These are phyloP conservation scores for Andrena chrysosceles DNA, from an alignment of 2,888 invertebrate genomes.

Conservation along the genomic window DNA sequence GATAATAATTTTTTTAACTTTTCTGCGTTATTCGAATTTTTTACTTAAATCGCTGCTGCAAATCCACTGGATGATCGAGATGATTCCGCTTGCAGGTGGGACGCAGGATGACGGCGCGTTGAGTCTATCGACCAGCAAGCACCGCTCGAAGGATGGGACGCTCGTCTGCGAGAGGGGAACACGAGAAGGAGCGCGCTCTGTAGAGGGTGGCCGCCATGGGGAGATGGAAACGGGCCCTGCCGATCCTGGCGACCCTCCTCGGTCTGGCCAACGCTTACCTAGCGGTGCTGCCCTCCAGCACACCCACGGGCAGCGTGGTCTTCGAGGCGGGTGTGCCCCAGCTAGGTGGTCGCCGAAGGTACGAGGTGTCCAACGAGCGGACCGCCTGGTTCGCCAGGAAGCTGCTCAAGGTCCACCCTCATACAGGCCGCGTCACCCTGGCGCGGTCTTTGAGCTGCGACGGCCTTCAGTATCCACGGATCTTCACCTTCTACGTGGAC, in stretches of 20 bases:
- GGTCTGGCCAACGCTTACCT: slow-evolving; percentile 78
- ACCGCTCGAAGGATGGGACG: slow-evolving; percentile 50
- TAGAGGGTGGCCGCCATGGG: slow-evolving; percentile 75
- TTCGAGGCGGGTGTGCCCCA: slow-evolving; percentile 93
- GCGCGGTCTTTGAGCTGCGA: slow-evolving; percentile 91
- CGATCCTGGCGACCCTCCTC: slow-evolving; percentile 69
- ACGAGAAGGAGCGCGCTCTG: slow-evolving; percentile 60
- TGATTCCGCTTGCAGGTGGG: slow-evolving; percentile 46
- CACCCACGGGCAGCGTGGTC: slow-evolving; percentile 88
- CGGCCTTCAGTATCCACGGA: slow-evolving; percentile 92
- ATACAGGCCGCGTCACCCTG: slow-evolving; percentile 91
- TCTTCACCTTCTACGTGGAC: slow-evolving; percentile 95
- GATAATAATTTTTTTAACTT: too few relatives aligned
- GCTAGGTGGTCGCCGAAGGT: slow-evolving; percentile 91
- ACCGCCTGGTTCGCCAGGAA: slow-evolving; percentile 94
- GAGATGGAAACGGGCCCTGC: slow-evolving; percentile 76
- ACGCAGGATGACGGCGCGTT: slow-evolving; percentile 27
- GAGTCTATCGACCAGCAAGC: slow-evolving; percentile 22
- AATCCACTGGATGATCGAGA: neutral
- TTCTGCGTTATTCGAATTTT: too few relatives aligned
- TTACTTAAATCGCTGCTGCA: too few relatives aligned
- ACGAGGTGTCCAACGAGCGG: slow-evolving; percentile 92
- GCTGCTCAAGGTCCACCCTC: slow-evolving; percentile 91
- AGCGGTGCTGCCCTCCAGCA: slow-evolving; percentile 81
- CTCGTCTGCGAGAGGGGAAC: slow-evolving; percentile 48